Conservation (phyloP, 37 sponge, comb jelly and placozoan species). For the Amphimedon queenslandica region DNA sequence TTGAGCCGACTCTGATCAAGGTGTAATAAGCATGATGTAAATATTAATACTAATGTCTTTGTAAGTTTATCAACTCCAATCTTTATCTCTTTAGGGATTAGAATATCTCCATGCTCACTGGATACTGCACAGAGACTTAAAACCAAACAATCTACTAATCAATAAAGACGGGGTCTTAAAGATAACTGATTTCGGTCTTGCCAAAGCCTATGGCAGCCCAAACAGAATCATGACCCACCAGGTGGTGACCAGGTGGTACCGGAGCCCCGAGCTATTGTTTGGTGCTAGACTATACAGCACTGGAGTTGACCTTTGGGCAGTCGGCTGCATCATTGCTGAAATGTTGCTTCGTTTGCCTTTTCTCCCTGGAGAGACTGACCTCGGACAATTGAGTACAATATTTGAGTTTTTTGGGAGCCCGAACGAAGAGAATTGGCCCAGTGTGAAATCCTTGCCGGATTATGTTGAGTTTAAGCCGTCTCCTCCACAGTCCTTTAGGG, state of each 20-base stretch:
- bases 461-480: constrained; percentile 73
- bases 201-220: constrained; percentile 92
- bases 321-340: constrained; percentile 95
- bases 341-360: constrained; percentile 87
- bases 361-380: constrained; percentile 89
- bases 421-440: constrained; percentile 85
- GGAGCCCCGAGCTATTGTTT: constrained; percentile 94
- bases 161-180: constrained; percentile 83
- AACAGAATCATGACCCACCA: constrained; percentile 84
- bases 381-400: constrained; percentile 85
- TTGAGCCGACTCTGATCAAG: no score
- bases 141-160: constrained; percentile 95
- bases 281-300: constrained; percentile 94
- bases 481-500: constrained; percentile 64
- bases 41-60: no score
- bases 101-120: constrained; percentile 95
- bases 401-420: constrained; percentile 94
- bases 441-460: constrained; percentile 79
- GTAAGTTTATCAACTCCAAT: no score
- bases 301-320: constrained; percentile 96
- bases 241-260: constrained; percentile 98
- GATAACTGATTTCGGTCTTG: constrained; percentile 97
- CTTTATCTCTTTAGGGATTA: constrained; percentile 73
- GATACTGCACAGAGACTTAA: constrained; percentile 94
- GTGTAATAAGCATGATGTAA: no score